Percentiles rank a stretch among this genome's conserved stretches.
Conservation (phyloP, 2,888 invertebrate genomes). For the Scaptomyza reducta region DNA sequence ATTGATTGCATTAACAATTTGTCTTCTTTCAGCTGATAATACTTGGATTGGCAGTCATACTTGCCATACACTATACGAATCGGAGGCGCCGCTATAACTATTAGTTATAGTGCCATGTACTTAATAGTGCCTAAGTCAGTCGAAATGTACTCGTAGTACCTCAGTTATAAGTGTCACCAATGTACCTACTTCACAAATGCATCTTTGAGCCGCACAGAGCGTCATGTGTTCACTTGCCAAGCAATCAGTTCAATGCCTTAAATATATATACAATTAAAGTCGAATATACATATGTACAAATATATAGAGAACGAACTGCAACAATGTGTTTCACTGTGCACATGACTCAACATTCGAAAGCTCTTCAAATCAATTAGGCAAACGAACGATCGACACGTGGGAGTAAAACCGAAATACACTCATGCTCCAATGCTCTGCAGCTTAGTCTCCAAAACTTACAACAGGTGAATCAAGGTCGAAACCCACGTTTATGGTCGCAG, state of each 20-base stretch:
- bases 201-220: conserved; percentile 24
- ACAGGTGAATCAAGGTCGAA: not conserved
- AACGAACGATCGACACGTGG: conserved; percentile 38
- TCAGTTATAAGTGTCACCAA: conserved; percentile 60
- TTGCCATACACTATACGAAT: conserved; percentile 80
- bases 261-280: conserved; percentile 44
- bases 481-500: not conserved
- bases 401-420: conserved; percentile 29
- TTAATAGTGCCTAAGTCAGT: conserved; percentile 27
- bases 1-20: conserved; percentile 5
- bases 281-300: conserved; percentile 23
- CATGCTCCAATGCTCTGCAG: conserved; percentile 36
- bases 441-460: conserved; percentile 3
- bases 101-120: conserved; percentile 42
- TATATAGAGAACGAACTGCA: not conserved
- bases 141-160: conserved; percentile 32
- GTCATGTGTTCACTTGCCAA: conserved; percentile 60
- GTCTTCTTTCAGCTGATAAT: conserved; percentile 61
- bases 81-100: conserved; percentile 77
- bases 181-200: conserved; percentile 55
- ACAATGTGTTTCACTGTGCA: conserved; percentile 25
- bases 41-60: conserved; percentile 65
- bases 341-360: conserved; percentile 35
- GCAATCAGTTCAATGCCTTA: conserved; percentile 61
- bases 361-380: conserved; percentile 62